Base-by-base conservation (phyloP, 37 sponge, comb jelly and placozoan genomes). In the Diacarnus erythraeanus region DNA sequence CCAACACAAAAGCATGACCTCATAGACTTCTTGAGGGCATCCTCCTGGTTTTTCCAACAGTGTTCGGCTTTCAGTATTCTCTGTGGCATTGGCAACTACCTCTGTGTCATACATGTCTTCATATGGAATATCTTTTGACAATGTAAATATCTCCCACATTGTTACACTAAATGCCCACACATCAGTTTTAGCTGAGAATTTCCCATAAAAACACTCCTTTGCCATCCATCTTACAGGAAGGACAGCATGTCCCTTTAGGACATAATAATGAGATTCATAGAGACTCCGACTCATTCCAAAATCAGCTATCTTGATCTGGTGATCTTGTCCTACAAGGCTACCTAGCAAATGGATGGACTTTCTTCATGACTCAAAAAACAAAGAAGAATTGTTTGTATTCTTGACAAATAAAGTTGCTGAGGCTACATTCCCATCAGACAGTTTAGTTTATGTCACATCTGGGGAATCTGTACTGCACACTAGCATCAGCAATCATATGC, bases 201-300 rank as follows among this genome's bases (percentile, higher is more conserved):
- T 76, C 1, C 92, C 92, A 54, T 75, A 86, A 74, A 91, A 91
- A 44, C 92, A 83, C 76, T 91, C 92, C 27, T 42, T 69, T 3
- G 92, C 84, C 92, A 91, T 91, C 92, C 92, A 91, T 20, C 92
- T 74, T 58, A 83, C 68, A 23, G 86, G 85, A 2, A 84, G 83
- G 42, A 86, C 61, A 23, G 83, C 83, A 2, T 72, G 29, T 3
- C 91, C 86, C 33, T 81, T 36, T 23, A 86, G 72, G 38, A 54
- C 31, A 73, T 87, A 87, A 65, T 92, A 92, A 57, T 87, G 79
- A 68, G 85, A 74, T 30, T 83, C 71, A 66, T 91, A 91, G 26
- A 86, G 76, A 44, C 79, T 91, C 42, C 66, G 85, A 42, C 83
- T 86, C 87, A 92, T 78, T 40, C 88, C 88, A 68, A 92, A 84